Conservation (phyloP, 2,888 invertebrate species). For the Hirtodrosophila confusa region DNA sequence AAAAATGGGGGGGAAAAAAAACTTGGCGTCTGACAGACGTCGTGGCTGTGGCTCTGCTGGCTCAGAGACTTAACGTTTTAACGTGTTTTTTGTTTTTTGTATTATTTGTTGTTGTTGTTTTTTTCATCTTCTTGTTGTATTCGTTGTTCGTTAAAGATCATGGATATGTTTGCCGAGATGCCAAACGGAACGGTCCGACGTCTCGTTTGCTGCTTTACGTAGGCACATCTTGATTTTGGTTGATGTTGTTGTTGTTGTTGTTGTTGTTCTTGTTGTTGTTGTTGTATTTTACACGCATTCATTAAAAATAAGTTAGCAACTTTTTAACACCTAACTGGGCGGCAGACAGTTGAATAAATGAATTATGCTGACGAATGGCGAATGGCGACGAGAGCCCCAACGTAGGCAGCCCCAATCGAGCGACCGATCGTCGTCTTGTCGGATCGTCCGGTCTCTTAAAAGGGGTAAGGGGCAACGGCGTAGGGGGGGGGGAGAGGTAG, state of each 20-base stretch:
- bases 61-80: constrained; percentile 43
- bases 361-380: constrained; percentile 78
- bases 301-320: constrained; percentile 82
- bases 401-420: constrained; percentile 11
- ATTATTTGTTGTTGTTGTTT: neutral
- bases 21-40: constrained; percentile 54
- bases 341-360: constrained; percentile 80
- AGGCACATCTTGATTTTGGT: constrained; percentile 57
- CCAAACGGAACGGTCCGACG: constrained; percentile 50
- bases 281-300: constrained; percentile 69
- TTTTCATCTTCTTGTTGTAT: constrained; percentile 15
- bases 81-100: constrained; percentile 37
- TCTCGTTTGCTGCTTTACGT: constrained; percentile 48
- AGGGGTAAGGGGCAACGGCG: constrained; percentile 1
- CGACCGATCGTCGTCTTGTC: constrained; percentile 1
- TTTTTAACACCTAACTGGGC: constrained; percentile 83
- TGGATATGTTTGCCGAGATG: constrained; percentile 75
- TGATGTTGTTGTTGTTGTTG: constrained; percentile 22
- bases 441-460: constrained; percentile 16
- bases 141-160: constrained; percentile 63
- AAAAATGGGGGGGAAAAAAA: constrained; percentile 5
- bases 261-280: constrained; percentile 34
- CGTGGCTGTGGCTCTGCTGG: constrained; percentile 17
- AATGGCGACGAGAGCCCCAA: constrained; percentile 6
- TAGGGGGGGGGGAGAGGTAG: constrained; percentile 2